These are phyloP conservation scores for Carassius gibelio DNA, from an alignment of 2,113 vertebrate genomes.

Conservation along the genomic window DNA sequence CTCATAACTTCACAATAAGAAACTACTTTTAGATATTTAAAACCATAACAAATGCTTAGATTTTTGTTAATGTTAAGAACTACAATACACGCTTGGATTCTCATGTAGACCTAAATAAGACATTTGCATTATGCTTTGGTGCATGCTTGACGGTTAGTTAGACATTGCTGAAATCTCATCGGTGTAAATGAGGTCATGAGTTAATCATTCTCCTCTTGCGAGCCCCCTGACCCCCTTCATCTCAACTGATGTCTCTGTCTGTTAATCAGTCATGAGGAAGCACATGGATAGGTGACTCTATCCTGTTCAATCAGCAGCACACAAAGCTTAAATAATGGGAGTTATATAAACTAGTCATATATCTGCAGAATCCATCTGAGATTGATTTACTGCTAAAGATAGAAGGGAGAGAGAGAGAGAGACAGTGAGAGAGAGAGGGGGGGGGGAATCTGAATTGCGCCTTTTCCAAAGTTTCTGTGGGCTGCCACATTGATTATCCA, in stretches of 20 bases:
- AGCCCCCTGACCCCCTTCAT: neutral
- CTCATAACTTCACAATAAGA: constrained; percentile 41
- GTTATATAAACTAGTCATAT: neutral
- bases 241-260: constrained; percentile 1
- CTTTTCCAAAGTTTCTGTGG: constrained; percentile 45
- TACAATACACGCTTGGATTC: neutral
- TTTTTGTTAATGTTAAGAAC: neutral
- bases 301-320: neutral
- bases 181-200: constrained; percentile 31
- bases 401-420: neutral
- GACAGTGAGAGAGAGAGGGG: neutral
- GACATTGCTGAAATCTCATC: constrained; percentile 23
- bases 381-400: neutral
- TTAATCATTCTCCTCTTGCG: constrained; percentile 37
- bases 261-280: constrained; percentile 37
- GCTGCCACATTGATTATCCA: constrained; percentile 50
- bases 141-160: constrained; percentile 28
- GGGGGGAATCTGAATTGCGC: neutral
- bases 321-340: neutral
- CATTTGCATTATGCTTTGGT: constrained; percentile 9
- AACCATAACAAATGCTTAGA: neutral
- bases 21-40: neutral
- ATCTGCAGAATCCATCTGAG: neutral
- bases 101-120: neutral
- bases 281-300: neutral